Base-by-base conservation (phyloP, 1,140 invertebrate genomes). In the Solen grandis region DNA sequence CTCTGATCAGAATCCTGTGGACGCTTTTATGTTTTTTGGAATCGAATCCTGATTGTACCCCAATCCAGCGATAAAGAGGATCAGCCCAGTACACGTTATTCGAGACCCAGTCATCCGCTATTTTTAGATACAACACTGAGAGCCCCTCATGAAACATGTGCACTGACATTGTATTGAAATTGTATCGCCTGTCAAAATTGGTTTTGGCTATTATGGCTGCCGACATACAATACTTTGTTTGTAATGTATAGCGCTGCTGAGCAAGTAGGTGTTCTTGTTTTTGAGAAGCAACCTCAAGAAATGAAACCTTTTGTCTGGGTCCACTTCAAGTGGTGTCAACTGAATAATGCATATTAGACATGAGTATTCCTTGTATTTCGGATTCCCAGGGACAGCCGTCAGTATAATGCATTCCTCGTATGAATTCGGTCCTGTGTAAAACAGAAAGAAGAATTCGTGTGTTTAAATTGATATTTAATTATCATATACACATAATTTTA, bases 21-120 rank as follows among this genome's bases (percentile, higher is more conserved):
- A n/a, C n/a, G n/a, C n/a, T n/a, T 38, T 41, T 60, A 29, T 74
- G 62, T n/a, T 10, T 46, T 0, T 41, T 38, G 4, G 25, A 22
- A n/a, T 36, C 31, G 22, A 25, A 16, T 27, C 29, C 55, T 36
- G 54, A 60, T 41, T 74, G 70, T 3, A 74, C 22, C 2, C 35
- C 70, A 1, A 74, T 74, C 70, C 70, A 74, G 8, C 36, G 10
- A 60, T 22, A 74, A n/a, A 60, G 16, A 46, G 35, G 33, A 74
- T 74, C 70, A 8, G 70, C 62, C 70, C 70, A 74, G 36, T 74
- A 74, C 27, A 74, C n/a, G 52, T 74, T 74, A 38, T 62, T 62
- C 19, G 57, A 22, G 25, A 74, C 35, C 70, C 70, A 74, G 36
- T 74, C 70, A 33, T 60, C 31, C 41, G 70, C 33, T 0, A 72